Evolutionary conservation across 64 coral and sea anemone species (phyloP), one percentile per base, ranked within the genome.

Genomic region (Anthopleura sola): DNA sequence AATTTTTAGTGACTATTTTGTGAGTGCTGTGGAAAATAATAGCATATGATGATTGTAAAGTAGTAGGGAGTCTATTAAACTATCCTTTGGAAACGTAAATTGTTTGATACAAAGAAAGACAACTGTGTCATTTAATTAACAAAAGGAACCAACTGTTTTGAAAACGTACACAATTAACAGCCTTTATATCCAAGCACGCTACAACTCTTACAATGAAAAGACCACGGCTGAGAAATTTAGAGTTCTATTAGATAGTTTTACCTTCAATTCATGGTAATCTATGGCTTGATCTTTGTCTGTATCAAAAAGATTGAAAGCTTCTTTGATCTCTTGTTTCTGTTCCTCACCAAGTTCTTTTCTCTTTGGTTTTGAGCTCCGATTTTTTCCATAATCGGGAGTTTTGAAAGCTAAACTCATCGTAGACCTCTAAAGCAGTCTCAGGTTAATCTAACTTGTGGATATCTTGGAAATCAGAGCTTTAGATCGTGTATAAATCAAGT

Each of bases 301-400:
- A 81, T 99, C 97, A 85, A 99, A 99, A 21, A 99, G 78, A 81
- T 99, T 92, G 57, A 99, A 99, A 40, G 97, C 97, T 57, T 99
- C 97, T 87, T 94, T 94, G 75, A 99, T 99, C 87, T 99, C 97
- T 99, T 99, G 97, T 56, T 95, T 99, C 81, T 99, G 97, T 21
- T 99, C 97, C 82, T 99, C 97, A 1, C 97, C 97, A 10, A 99
- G 87, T 48, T 99, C 97, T 36, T 93, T 90, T 48, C 93, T 85
- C 48, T 99, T 99, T 12, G 68, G 81, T 75, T 94, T 94, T 24
- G 92, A 56, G 68, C 93, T 85, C 71, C 92, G 94, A 56, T 88
- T 89, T 71, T 99, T 99, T 39, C 90, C 90, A 39, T 94, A 99
- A 92, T 99, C 97, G 32, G 97, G 97, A 37, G 97, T 94, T 83